Base-by-base conservation (phyloP, 2,113 vertebrate genomes). In the Petaurus breviceps region DNA sequence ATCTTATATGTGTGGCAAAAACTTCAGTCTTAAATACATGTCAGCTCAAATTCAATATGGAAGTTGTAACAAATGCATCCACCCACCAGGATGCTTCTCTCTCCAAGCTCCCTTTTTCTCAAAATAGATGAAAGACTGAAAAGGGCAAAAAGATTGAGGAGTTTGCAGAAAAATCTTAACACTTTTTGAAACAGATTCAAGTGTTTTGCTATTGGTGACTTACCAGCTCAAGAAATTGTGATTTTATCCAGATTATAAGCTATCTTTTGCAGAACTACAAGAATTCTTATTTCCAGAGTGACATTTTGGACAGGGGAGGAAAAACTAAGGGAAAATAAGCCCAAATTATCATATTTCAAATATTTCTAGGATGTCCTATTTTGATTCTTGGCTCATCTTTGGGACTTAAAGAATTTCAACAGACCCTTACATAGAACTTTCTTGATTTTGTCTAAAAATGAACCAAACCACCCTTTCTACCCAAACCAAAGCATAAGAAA, bases 1-100 rank as follows among this genome's bases (percentile, higher is more conserved):
- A 51, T 91, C 95, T 96, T 26, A 49, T 68, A 12, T 93, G 89
- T 68, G 94, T 91, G 93, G 31, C 55, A 91, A 61, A 51, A 94
- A 51, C 28, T 94, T 91, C 46, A 96, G 53, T 94, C 91, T 97
- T 96, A 97, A 95, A 93, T 96, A 94, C 22, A 52, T 12, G 22
- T 77, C 92, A 93, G 26, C 31, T 92, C 51, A 91, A 94, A 92
- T 93, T 91, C 94, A 97, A 95, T 12, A 93, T 50, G 92, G 93
- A 90, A 57, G 94, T 84, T 94, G 90, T 89, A 77, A 94, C 96
- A 94, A 96, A 92, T 90, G 90, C 9, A 95, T 50, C 52, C 3
- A 95, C 55, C 95, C 11, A 90, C 28, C 8, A 91, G 77, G 84
- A 89, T 23, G 94, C 37, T 94, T 31, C 90, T 92, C 89, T 90